Evolutionary conservation across 1,140 invertebrate genomes (phyloP), one percentile per base, ranked within the genome.

Genomic region (Protaetia brevitarsis): DNA sequence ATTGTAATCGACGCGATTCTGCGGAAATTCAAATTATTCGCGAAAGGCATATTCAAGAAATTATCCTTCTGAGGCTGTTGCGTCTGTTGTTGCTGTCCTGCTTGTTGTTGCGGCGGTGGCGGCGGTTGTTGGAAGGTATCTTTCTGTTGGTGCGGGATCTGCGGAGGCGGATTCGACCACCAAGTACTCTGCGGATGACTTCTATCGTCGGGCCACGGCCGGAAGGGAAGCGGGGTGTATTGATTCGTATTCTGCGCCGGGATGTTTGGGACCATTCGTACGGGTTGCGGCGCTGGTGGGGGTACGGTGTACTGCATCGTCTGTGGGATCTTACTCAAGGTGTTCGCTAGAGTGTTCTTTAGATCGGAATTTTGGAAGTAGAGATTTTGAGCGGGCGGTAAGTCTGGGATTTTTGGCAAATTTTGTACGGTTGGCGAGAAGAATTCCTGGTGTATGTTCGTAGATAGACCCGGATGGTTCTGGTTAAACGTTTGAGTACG

Each of bases 401-500:
- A 28, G 13, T 63, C 41, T 16, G 34, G 37, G 16, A 56, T 58
- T 36, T 57, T 57, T 3, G 67, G 67, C 34, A 65, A 37, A 8
- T 63, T 21, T 31, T 66, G 64, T 29, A 66, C 37, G 11, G 64
- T 36, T 5, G 64, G 67, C 8, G 64, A 59, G 13, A 36, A 62
- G 19, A 34, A 62, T 13, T 62, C 60, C 16, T 62, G 60, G 19
- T 62, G 66, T 10, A 37, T 16, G 27, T 65, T 68, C 8, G 57
- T 37, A 5, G 29, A 30, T 28, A 64, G 26, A 1, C 26, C 66
- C 3, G 31, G 57, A 51, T 65, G 56, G 34, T 67, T 65, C 23
- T 67, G 68, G 56, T 31, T 41, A n/a, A 67, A 37, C 1, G 63
- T 60, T 62, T 69, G 68, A 57, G 57, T 67, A 1, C 63, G 31